Conservation (phyloP, 2,113 vertebrate genomes). For the Phyllopteryx taeniolatus region DNA sequence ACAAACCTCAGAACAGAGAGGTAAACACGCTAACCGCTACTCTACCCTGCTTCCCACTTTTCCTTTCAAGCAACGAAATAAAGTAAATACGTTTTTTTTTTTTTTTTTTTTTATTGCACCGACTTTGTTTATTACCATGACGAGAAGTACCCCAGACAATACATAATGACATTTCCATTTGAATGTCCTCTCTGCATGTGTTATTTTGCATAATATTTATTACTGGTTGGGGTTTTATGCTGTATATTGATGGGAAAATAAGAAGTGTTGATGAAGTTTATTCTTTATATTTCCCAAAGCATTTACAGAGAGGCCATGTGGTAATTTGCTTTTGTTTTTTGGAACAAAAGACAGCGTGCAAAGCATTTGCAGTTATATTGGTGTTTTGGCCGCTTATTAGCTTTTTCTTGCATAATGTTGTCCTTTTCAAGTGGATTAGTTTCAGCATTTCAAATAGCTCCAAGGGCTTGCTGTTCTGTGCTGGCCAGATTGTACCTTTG, state of each 20-base stretch:
- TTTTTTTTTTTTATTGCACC: not conserved
- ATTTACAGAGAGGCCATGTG: constrained; percentile 6
- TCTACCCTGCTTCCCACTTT: not conserved
- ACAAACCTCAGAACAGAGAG: not conserved
- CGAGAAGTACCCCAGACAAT: constrained; percentile 1
- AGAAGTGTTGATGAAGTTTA: constrained; percentile 28
- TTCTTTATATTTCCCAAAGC: constrained; percentile 42
- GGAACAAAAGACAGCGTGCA: constrained; percentile 11
- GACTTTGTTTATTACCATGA: not conserved
- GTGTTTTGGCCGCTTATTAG: constrained; percentile 30
- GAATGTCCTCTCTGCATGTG: constrained; percentile 32
- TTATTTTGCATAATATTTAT: constrained; percentile 40
- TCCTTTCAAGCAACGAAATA: not conserved
- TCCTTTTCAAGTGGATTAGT: constrained; percentile 14
- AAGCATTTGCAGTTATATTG: constrained; percentile 29
- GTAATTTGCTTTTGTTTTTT: constrained; percentile 14
- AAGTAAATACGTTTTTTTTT: not conserved
- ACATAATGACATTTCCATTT: constrained; percentile 42
- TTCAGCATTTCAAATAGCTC: constrained; percentile 12
- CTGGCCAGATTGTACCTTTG: constrained; percentile 1
- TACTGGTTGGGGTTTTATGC: constrained; percentile 3
- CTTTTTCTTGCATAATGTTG: constrained; percentile 27
- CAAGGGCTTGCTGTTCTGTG: not conserved
- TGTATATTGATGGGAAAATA: constrained; percentile 31
- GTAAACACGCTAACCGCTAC: not conserved